Percentiles rank a stretch among this genome's conserved stretches.
phyloP scores from a whole-genome alignment of 2,797 vertebrate species.

The Amblyraja radiata region DNA sequence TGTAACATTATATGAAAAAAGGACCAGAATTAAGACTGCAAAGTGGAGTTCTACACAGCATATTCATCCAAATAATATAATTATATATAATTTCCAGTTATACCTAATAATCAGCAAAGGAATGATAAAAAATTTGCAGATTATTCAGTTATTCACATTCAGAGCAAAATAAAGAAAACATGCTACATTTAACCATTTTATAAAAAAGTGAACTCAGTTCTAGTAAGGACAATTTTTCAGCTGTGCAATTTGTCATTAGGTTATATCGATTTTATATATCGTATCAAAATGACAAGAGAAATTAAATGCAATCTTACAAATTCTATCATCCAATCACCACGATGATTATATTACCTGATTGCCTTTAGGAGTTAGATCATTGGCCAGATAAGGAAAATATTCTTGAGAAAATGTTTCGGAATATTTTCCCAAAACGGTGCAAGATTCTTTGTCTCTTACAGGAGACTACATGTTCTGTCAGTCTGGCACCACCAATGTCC shows the following conservation, averaged over 20 bases:
- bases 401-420: background rate
- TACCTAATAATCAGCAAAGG: background rate
- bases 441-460: background rate
- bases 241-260: background rate
- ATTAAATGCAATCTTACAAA: background rate
- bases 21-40: background rate
- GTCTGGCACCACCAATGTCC: too few relatives aligned
- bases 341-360: too few relatives aligned
- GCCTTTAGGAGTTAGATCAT: background rate
- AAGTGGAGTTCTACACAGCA: background rate
- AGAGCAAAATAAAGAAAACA: background rate
- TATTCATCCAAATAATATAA: background rate
- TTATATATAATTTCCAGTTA: background rate
- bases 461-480: too few relatives aligned
- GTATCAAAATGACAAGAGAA: background rate
- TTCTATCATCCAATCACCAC: too few relatives aligned
- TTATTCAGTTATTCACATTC: background rate
- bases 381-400: too few relatives aligned
- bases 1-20: background rate
- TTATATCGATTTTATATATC: background rate
- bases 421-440: background rate
- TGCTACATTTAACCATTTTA: background rate
- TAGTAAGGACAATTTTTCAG: background rate
- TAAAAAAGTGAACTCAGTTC: background rate
- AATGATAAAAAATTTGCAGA: background rate